Base-by-base conservation (phyloP, 2,113 vertebrate species). In the Prionailurus bengalensis region DNA sequence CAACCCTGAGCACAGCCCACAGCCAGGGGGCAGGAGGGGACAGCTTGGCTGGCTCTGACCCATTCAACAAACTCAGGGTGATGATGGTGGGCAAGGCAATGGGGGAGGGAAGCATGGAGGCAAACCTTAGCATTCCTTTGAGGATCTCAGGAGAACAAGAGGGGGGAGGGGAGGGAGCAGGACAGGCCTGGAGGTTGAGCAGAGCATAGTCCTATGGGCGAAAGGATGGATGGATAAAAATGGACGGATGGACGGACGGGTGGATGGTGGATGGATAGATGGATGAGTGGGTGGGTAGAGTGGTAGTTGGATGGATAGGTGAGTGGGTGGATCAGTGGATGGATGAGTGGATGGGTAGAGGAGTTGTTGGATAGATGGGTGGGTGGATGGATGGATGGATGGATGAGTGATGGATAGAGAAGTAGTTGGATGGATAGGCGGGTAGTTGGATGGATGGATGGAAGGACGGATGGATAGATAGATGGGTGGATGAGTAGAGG, bases 301-400 rank as follows among this genome's bases (percentile, higher is more conserved):
- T 25, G 66, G 5, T 55, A 27, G 85, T 11, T 29, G 13, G 31
- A 12, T 51, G 58, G 80, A 5, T 36, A 5, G 14, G 17, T 29
- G 4, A 5, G 0, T 29, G 10, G 33, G 7, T 55, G n/a, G n/a
- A 4, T 87, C 1, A 17, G 13, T 33, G 10, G 36, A 45, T 9
- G n/a, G 23, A 39, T 39, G 48, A 31, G 9, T 79, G 17, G 39
- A 4, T 65, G 27, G n/a, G 7, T 15, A 53, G 33, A 58, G 23
- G 33, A 12, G 7, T 25, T 23, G 36, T 15, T 39, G 21, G n/a
- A 31, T 45, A 2, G 12, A 14, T 36, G 8, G 33, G 3, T 61
- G 7, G 36, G 7, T 82, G 3, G 16, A 19, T 42, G 17, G 10
- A 25, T 39, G 36, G 36, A 16, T 19, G 76, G 45, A 5, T 31